Conservation (phyloP, 2,888 invertebrate genomes). For the Macrophya annulata region DNA sequence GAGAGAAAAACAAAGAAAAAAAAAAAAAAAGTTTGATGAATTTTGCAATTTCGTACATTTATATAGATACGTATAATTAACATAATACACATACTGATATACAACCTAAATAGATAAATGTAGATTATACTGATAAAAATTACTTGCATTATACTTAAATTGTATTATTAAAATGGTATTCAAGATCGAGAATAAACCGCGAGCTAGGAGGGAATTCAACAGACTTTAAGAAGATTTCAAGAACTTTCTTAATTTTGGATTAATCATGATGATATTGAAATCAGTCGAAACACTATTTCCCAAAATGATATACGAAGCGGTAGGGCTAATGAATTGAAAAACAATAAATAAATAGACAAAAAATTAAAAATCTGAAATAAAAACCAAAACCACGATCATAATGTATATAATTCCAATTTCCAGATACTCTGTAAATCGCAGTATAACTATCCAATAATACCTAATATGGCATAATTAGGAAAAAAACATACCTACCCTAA, state of each 20-base stretch:
- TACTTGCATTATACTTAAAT: not conserved
- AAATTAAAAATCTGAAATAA: not conserved
- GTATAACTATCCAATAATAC: not conserved
- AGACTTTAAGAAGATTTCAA: not conserved
- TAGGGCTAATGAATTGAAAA: not conserved
- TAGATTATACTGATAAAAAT: constrained; percentile 1
- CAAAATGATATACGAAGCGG: not conserved
- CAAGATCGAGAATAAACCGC: not conserved
- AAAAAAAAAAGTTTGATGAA: constrained; percentile 31
- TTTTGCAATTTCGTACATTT: constrained; percentile 57
- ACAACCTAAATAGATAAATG: constrained; percentile 11
- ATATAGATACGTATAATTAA: constrained; percentile 26
- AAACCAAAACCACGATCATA: not conserved
- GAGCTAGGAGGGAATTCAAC: not conserved
- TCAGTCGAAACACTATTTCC: not conserved
- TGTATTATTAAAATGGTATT: not conserved
- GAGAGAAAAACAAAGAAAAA: constrained; percentile 8
- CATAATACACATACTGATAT: not conserved
- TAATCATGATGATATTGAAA: constrained; percentile 1
- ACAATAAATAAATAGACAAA: not conserved
- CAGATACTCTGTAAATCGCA: not conserved
- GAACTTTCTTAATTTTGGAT: not conserved
- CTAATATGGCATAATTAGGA: not conserved
- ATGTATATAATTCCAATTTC: not conserved
- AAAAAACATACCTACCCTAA: not conserved